Evolutionary conservation across 2,888 invertebrate species (phyloP).

Genomic region (Caenorhabditis parvicauda): DNA sequence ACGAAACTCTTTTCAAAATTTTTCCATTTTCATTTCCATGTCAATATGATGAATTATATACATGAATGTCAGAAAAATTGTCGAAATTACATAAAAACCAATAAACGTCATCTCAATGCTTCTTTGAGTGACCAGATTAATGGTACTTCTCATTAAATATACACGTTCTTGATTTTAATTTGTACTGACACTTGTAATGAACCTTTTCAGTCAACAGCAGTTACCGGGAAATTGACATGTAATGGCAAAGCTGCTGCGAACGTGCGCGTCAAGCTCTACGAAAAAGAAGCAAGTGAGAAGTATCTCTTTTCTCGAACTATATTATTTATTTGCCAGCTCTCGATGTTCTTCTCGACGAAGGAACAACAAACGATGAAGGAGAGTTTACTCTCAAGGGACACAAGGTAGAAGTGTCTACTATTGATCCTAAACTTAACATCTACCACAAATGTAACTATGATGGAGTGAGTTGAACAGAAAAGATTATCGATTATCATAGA

Average conservation of each 20-base stretch:
- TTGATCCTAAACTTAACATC: conserved; percentile 35
- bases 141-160: too few species aligned
- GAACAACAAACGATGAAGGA: conserved; percentile 48
- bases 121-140: too few species aligned
- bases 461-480: conserved; percentile 10
- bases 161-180: too few species aligned
- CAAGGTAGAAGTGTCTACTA: conserved; percentile 33
- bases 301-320: neutral
- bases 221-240: conserved; percentile 47
- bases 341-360: conserved; percentile 54
- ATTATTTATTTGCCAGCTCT: conserved; percentile 26
- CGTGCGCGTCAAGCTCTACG: conserved; percentile 55
- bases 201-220: conserved; percentile 47
- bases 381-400: conserved; percentile 43
- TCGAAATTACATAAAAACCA: neutral
- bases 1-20: too few species aligned
- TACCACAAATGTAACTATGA: conserved; percentile 36
- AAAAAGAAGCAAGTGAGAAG: conserved; percentile 41
- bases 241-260: conserved; percentile 49
- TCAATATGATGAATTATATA: too few species aligned
- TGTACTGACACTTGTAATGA: too few species aligned
- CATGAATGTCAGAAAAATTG: too few species aligned
- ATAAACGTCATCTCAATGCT: neutral
- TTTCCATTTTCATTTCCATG: too few species aligned
- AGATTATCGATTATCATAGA: neutral